phyloP scores from a whole-genome alignment of 2,888 invertebrate genomes.

The Plebejus anna region DNA sequence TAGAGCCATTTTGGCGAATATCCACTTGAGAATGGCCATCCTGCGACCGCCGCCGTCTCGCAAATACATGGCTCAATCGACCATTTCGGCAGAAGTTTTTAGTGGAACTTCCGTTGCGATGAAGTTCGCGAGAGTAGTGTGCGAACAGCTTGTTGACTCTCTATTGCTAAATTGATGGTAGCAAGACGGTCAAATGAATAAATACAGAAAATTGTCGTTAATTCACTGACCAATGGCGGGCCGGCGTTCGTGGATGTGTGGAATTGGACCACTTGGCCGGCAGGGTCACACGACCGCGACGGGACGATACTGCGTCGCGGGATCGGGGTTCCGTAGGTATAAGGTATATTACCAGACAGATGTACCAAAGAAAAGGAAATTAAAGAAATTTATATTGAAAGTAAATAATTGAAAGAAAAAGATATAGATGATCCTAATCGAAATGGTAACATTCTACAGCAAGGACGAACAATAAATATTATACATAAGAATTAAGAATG shows the following conservation, averaged over 20 bases:
- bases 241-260: slow-evolving; percentile 46
- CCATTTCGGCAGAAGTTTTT: slow-evolving; percentile 48
- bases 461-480: no score
- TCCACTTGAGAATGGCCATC: slow-evolving; percentile 48
- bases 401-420: no score
- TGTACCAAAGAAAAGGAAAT: not conserved
- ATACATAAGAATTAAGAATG: not conserved
- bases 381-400: no score
- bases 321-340: slow-evolving; percentile 43
- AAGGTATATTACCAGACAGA: slow-evolving; percentile 24
- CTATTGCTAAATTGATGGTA: slow-evolving; percentile 67
- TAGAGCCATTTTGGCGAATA: slow-evolving; percentile 72
- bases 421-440: no score
- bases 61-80: slow-evolving; percentile 57
- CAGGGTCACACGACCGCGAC: slow-evolving; percentile 66
- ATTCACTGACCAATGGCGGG: slow-evolving; percentile 67
- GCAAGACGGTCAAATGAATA: slow-evolving; percentile 66
- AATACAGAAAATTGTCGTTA: slow-evolving; percentile 66
- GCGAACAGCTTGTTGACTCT: slow-evolving; percentile 38
- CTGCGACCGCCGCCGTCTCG: slow-evolving; percentile 53
- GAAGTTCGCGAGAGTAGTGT: slow-evolving; percentile 38
- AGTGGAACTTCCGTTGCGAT: slow-evolving; percentile 30
- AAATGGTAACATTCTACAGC: no score
- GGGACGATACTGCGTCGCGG: slow-evolving; percentile 48
- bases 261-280: slow-evolving; percentile 71